Evolutionary conservation across 2,888 invertebrate species (phyloP).

Genomic region (Clostera curtula): DNA sequence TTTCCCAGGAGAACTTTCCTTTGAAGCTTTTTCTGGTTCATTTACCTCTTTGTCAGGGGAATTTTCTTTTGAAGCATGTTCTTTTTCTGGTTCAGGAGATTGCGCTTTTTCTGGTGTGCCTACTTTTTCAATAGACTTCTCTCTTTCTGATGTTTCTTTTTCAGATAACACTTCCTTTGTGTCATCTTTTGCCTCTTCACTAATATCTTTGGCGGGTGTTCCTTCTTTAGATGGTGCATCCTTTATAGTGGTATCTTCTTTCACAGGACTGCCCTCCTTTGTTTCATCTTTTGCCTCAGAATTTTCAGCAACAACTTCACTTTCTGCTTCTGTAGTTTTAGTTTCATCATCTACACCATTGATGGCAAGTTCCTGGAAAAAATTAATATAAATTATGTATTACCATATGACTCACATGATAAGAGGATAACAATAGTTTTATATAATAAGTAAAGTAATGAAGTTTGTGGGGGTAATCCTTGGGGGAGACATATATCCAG

Average conservation of each 20-base stretch:
- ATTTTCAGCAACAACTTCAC: constrained; percentile 22
- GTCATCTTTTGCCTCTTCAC: constrained; percentile 19
- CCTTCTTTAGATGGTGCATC: constrained; percentile 30
- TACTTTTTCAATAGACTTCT: constrained; percentile 42
- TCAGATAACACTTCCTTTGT: constrained; percentile 27
- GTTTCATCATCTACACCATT: constrained; percentile 47
- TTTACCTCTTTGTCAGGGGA: too few species aligned
- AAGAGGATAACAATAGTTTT: too few species aligned
- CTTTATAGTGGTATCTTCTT: constrained; percentile 30
- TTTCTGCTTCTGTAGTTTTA: constrained; percentile 23
- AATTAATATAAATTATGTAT: too few species aligned
- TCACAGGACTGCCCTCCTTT: constrained; percentile 26
- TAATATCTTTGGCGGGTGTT: constrained; percentile 31
- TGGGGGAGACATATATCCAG: too few species aligned
- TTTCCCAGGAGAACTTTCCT: constrained; percentile 44
- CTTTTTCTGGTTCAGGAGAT: constrained; percentile 33
- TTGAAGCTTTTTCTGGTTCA: constrained; percentile 34
- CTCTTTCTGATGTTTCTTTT: constrained; percentile 34
- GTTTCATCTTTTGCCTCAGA: constrained; percentile 26
- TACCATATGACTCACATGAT: too few species aligned
- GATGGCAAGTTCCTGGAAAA: too few species aligned
- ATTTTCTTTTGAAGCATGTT: constrained; percentile 44
- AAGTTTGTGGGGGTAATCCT: too few species aligned
- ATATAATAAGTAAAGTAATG: too few species aligned
- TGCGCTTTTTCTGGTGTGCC: constrained; percentile 23